phyloP scores from a whole-genome alignment of 1,140 invertebrate genomes.

The Drosophila mauritiana region DNA sequence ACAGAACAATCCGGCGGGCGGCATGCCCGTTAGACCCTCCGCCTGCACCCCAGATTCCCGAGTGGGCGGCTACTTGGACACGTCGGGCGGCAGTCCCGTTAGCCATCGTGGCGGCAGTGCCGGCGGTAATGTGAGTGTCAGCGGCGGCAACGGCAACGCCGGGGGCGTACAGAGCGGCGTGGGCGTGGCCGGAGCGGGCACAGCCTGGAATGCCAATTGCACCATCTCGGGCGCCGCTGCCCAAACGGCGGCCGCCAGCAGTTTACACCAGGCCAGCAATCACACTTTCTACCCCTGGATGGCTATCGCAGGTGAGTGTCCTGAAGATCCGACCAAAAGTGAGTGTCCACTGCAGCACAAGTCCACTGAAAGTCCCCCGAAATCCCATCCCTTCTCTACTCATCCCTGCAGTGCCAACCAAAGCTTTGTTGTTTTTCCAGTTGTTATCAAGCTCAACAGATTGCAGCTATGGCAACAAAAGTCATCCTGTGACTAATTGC shows the following conservation, averaged over 20 bases:
- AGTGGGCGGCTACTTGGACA: slow-evolving; percentile 88
- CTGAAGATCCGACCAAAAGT: slow-evolving; percentile 78
- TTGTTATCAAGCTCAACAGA: slow-evolving; percentile 23
- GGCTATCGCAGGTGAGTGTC: slow-evolving; percentile 97
- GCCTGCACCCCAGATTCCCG: slow-evolving; percentile 94
- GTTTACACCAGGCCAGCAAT: slow-evolving; percentile 94
- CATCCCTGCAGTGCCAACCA: background rate
- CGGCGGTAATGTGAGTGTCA: slow-evolving; percentile 89
- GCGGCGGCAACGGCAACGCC: slow-evolving; percentile 86
- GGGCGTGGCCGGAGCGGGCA: slow-evolving; percentile 86
- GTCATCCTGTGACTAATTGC: slow-evolving; percentile 14
- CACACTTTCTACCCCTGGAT: slow-evolving; percentile 99
- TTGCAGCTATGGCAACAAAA: slow-evolving; percentile 14
- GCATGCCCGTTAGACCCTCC: slow-evolving; percentile 90
- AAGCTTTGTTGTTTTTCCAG: slow-evolving; percentile 45
- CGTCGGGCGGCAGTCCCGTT: slow-evolving; percentile 89
- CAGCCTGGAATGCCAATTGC: slow-evolving; percentile 84
- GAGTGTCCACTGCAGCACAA: slow-evolving; percentile 63
- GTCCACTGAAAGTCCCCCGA: slow-evolving; percentile 31
- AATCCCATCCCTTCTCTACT: background rate
- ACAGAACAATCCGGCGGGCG: slow-evolving; percentile 86
- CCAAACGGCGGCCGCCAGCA: slow-evolving; percentile 91
- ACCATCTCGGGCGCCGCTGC: slow-evolving; percentile 87
- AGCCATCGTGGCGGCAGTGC: slow-evolving; percentile 88
- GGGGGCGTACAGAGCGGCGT: slow-evolving; percentile 85